Evolutionary conservation across 1,140 invertebrate species (phyloP).

Genomic region (Drosophila tani): DNA sequence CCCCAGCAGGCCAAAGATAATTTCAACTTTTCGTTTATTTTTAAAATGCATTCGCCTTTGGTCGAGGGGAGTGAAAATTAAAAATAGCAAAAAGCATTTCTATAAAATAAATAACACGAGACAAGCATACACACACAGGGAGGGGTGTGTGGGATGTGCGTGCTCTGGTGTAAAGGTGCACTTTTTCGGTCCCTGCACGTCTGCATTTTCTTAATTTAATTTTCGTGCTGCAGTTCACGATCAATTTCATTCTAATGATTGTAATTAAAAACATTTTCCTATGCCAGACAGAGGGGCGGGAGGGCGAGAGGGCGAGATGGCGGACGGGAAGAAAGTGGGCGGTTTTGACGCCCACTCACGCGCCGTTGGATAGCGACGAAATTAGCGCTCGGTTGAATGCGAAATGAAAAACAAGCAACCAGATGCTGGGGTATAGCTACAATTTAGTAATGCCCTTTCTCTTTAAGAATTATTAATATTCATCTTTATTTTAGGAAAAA

Average conservation of each 20-base stretch:
- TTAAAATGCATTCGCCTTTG: constrained; percentile 56
- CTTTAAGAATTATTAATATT: neutral
- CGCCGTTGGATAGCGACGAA: constrained; percentile 47
- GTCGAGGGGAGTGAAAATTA: constrained; percentile 21
- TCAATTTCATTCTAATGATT: constrained; percentile 80
- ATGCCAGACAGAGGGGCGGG: neutral
- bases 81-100: constrained; percentile 61
- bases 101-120: constrained; percentile 67
- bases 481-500: neutral
- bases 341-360: constrained; percentile 59
- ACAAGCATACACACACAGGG: constrained; percentile 7
- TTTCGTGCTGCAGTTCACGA: constrained; percentile 77
- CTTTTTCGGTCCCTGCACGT: constrained; percentile 34
- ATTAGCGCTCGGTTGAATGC: constrained; percentile 62
- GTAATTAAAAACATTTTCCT: constrained; percentile 77
- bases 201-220: constrained; percentile 72
- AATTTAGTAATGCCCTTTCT: neutral
- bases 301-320: neutral
- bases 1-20: constrained; percentile 57
- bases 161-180: constrained; percentile 24
- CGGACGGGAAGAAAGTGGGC: constrained; percentile 10
- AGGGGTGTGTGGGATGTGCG: constrained; percentile 1
- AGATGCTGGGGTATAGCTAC: neutral
- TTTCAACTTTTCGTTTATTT: constrained; percentile 67
- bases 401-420: constrained; percentile 46